Base-by-base conservation (phyloP, 2,113 vertebrate species). In the Nesoenas mayeri region DNA sequence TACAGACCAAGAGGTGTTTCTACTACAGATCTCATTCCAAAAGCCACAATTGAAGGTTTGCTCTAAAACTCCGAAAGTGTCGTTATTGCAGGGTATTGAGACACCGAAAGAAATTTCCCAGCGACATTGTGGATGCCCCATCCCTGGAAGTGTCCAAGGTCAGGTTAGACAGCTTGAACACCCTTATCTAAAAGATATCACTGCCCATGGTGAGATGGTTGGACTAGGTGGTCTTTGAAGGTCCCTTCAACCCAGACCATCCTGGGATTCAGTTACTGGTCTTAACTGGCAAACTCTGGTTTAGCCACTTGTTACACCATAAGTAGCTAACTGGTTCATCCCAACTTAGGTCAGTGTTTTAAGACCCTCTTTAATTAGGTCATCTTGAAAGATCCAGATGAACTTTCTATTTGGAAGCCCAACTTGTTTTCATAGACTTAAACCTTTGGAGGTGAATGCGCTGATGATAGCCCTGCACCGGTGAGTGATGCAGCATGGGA, bases 381-480 rank as follows among this genome's bases (percentile, higher is more conserved):
- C 65, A 92, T 12, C 44, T 92, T 34, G 60, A 69, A 69, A 80
- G 34, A 51, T 72, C 19, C 8, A 58, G 50, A 34, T 54, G 69
- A 87, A 56, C 56, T 89, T 81, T 34, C 12, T 73, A 11, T 71
- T 50, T 81, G 79, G 70, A 74, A 53, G 31, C 29, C 10, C 64
- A 70, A 44, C 73, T 60, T 73, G 38, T 89, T 91, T 86, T 69
- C 31, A 10, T 29, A 57, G 54, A 26, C 22, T 29, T 25, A 34
- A 48, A 24, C 13, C 47, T 74, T 73, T 50, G 11, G 56, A 53
- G 28, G 40, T 48, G 64, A 29, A 7, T 44, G 42, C 51, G 44
- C 8, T 38, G 31, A 48, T 77, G 53, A 6, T 53, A 18, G 14
- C 18, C 28, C 42, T 20, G 31, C 2, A 11, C 31, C 0, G 0